These are phyloP conservation scores for Acipenser oxyrinchus DNA, from an alignment of 2,797 vertebrate species.

Conservation along the genomic window DNA sequence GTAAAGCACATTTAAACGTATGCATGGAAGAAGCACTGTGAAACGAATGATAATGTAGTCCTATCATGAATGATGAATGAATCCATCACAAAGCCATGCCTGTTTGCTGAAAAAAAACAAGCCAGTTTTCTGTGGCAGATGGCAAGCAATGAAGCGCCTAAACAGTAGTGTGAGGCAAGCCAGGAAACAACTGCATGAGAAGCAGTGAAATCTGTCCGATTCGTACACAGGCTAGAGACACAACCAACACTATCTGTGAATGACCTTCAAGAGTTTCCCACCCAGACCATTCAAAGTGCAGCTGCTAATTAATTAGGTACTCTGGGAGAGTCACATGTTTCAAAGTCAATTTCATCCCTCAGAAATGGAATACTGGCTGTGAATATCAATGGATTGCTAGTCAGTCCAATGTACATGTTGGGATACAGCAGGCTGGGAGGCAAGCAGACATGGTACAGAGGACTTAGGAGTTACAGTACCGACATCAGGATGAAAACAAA, in stretches of 20 bases:
- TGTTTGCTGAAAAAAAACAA: no score
- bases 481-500: no score
- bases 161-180: not conserved
- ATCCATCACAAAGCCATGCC: no score
- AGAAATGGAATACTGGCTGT: slow-evolving; percentile 5
- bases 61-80: no score
- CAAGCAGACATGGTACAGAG: no score
- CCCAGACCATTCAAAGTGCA: not conserved
- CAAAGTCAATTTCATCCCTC: slow-evolving; percentile 9
- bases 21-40: no score
- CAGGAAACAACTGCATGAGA: not conserved
- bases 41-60: no score
- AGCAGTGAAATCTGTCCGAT: not conserved
- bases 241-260: not conserved
- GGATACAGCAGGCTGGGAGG: no score
- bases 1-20: no score
- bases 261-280: slow-evolving; percentile 18
- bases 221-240: not conserved
- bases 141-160: slow-evolving; percentile 1
- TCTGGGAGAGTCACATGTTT: slow-evolving; percentile 15
- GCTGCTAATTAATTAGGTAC: not conserved
- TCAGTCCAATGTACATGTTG: not conserved
- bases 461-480: no score
- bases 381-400: not conserved
- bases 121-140: slow-evolving; percentile 4